phyloP scores from a whole-genome alignment of 2,113 vertebrate species.

The Pogona vitticeps region DNA sequence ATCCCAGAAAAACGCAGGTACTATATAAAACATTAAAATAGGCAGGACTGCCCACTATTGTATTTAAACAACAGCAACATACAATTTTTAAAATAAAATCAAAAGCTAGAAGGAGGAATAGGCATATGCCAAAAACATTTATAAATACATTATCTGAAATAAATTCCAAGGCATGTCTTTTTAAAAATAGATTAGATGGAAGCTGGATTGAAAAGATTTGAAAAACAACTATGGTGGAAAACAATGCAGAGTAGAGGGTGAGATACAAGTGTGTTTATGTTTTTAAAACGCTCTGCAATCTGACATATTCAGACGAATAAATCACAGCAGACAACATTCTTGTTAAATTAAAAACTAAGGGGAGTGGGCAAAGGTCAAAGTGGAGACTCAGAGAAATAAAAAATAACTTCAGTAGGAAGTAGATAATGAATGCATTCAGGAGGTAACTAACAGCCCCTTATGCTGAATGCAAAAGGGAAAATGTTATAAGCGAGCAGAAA shows the following conservation, averaged over 20 bases:
- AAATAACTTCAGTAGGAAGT: not conserved
- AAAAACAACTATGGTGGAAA: not conserved
- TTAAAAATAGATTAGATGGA: not conserved
- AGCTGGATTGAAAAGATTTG: not conserved
- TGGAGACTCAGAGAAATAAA: not conserved
- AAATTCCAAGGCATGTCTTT: not conserved
- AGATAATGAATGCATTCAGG: not conserved
- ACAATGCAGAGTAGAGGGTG: not conserved
- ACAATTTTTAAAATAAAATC: not conserved
- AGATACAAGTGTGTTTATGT: too few species aligned
- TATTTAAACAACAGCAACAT: not conserved
- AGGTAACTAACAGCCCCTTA: not conserved
- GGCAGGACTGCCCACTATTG: not conserved
- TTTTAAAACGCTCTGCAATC: too few species aligned
- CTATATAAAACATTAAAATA: not conserved
- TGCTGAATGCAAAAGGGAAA: not conserved
- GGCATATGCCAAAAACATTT: too few species aligned
- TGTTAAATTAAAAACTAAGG: not conserved
- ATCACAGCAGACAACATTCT: too few species aligned
- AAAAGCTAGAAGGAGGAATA: not conserved
- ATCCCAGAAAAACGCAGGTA: not conserved
- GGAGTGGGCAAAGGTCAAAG: not conserved
- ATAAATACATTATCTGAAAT: too few species aligned
- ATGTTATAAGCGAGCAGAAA: not conserved
- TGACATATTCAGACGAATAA: too few species aligned